A percentile compares a stretch with the other conserved stretches of the same genome.
Evolutionary conservation across 2,797 vertebrate species (phyloP).

Genomic region (Tragopan temminckii): DNA sequence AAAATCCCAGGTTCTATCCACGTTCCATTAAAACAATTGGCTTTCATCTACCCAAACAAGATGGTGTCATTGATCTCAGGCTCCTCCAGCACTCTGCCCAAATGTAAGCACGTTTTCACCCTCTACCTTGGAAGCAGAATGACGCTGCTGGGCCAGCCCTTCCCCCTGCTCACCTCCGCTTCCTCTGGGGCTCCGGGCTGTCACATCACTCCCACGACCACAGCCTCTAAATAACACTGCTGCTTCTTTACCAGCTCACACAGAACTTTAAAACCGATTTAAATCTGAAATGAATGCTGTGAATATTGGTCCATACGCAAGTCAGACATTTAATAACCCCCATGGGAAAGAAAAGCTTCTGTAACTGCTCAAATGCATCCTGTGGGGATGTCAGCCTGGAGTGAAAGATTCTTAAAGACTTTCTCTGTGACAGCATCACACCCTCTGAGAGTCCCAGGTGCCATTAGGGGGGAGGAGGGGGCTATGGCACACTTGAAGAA

Average conservation of each 20-base stretch:
- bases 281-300: constrained; percentile 55
- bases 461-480: constrained; percentile 56
- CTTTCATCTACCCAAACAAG: background rate
- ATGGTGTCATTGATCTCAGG: background rate
- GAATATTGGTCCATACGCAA: constrained; percentile 32
- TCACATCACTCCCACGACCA: constrained; percentile 28
- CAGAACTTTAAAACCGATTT: constrained; percentile 58
- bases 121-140: background rate
- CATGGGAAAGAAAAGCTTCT: constrained; percentile 58
- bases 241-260: constrained; percentile 62
- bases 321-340: constrained; percentile 61
- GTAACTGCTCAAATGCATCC: constrained; percentile 64
- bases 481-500: constrained; percentile 40
- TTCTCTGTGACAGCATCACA: constrained; percentile 69
- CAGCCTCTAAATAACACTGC: constrained; percentile 39
- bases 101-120: background rate
- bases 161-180: constrained; percentile 36
- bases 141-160: constrained; percentile 55
- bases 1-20: background rate
- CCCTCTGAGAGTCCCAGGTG: constrained; percentile 64
- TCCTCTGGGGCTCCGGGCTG: constrained; percentile 2
- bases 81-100: background rate
- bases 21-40: background rate
- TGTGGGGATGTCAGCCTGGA: constrained; percentile 51
- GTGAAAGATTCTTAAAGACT: constrained; percentile 69